A percentile compares a stretch with the other conserved stretches of the same genome.
phyloP scores from a whole-genome alignment of 2,113 vertebrate species.

The Perca flavescens region DNA sequence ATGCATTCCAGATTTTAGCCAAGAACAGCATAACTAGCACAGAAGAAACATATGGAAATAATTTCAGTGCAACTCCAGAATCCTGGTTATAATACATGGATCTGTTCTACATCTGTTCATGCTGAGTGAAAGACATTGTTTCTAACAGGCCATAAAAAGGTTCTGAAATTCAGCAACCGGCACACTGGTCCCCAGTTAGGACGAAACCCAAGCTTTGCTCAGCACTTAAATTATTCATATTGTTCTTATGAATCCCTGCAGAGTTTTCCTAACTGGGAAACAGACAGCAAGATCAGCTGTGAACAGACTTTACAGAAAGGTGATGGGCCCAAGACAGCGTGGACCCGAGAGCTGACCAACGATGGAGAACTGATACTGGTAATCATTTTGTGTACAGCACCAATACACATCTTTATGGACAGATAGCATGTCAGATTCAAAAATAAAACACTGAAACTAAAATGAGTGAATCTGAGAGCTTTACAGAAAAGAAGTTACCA shows the following conservation, averaged over 20 bases:
- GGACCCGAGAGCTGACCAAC: constrained; percentile 92
- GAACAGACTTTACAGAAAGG: constrained; percentile 93
- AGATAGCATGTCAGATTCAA: neutral
- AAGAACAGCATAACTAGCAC: constrained; percentile 31
- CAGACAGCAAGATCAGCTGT: constrained; percentile 90
- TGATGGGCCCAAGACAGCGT: constrained; percentile 90
- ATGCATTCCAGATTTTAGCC: constrained; percentile 35
- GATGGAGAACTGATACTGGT: constrained; percentile 92
- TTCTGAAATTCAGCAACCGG: neutral
- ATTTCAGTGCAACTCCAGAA: constrained; percentile 50
- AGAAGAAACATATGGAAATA: constrained; percentile 67
- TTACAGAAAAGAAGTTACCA: neutral
- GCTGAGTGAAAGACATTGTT: constrained; percentile 30
- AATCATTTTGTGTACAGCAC: constrained; percentile 35
- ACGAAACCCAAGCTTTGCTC: constrained; percentile 14
- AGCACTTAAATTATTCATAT: constrained; percentile 1
- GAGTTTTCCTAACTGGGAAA: constrained; percentile 93
- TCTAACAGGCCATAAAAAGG: constrained; percentile 29
- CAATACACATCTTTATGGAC: neutral
- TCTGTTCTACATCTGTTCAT: constrained; percentile 60
- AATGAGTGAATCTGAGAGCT: neutral
- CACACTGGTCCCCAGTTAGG: constrained; percentile 8
- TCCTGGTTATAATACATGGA: constrained; percentile 40
- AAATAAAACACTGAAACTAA: neutral
- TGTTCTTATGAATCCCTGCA: constrained; percentile 60